A percentile compares a stretch with the other conserved stretches of the same genome.
phyloP scores from a whole-genome alignment of 37 sponge, comb jelly and placozoan genomes.

The Amphimedon queenslandica region DNA sequence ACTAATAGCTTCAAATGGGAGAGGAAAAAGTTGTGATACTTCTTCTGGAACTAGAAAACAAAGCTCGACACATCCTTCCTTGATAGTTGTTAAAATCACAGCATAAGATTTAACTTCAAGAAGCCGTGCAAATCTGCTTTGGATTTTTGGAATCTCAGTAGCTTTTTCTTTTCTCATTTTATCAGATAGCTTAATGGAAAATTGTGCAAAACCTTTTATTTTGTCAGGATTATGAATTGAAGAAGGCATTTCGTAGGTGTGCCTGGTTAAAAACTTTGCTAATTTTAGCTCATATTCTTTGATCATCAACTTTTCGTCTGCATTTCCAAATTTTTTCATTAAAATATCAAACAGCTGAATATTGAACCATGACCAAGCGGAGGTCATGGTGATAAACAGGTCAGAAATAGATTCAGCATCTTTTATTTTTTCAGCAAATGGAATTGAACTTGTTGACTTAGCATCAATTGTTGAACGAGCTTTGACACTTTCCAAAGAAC shows the following conservation, averaged over 20 bases:
- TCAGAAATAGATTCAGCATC: background rate
- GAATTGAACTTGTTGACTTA: background rate
- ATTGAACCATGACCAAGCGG: background rate
- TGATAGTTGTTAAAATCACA: background rate
- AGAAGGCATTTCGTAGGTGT: background rate
- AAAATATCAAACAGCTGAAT: background rate
- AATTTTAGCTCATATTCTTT: background rate
- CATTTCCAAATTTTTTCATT: background rate
- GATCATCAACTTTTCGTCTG: background rate
- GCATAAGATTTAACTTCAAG: background rate
- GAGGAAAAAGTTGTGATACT: background rate
- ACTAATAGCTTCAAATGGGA: background rate
- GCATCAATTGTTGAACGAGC: background rate
- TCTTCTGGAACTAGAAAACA: background rate
- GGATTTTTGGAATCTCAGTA: background rate
- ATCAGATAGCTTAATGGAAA: background rate
- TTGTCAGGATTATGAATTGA: background rate
- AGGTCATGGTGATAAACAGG: background rate
- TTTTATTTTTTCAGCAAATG: background rate
- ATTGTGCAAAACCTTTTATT: background rate
- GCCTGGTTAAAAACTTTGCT: background rate
- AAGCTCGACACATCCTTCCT: background rate
- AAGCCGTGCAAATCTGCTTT: background rate
- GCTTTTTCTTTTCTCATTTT: background rate
- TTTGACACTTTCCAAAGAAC: background rate